These are phyloP conservation scores for Acanthiza pusilla DNA, from an alignment of 2,797 vertebrate species.

Conservation along the genomic window DNA sequence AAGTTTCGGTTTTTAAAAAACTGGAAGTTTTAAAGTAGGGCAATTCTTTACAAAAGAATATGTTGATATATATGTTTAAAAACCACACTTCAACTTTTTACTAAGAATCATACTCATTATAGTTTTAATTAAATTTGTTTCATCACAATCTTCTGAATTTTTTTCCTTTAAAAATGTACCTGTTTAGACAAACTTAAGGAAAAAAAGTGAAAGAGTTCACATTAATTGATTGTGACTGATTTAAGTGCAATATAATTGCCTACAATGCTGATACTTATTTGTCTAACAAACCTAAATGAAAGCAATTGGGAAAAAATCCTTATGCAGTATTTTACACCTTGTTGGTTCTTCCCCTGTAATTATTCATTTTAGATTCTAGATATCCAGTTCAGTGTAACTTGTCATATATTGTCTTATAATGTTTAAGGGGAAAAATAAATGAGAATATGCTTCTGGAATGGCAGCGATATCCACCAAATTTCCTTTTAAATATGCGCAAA, in stretches of 20 bases:
- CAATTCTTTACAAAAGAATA: neutral
- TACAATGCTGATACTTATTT: slow-evolving; percentile 1
- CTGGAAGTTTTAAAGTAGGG: neutral
- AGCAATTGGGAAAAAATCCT: neutral
- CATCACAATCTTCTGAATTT: neutral
- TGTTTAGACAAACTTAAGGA: neutral
- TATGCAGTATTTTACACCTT: neutral
- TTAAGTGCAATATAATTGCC: slow-evolving; percentile 35
- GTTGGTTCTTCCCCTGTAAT: neutral
- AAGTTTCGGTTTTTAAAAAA: neutral
- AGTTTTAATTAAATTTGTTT: slow-evolving; percentile 4
- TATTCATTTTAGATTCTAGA: neutral
- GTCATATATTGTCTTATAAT: slow-evolving; percentile 13
- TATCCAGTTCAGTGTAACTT: neutral
- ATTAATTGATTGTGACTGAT: slow-evolving; percentile 27
- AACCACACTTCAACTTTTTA: neutral
- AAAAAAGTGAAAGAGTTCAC: neutral
- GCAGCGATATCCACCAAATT: slow-evolving; percentile 22
- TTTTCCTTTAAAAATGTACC: neutral
- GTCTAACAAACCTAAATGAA: slow-evolving; percentile 16
- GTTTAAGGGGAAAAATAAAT: slow-evolving; percentile 41
- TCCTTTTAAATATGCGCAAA: slow-evolving; percentile 49
- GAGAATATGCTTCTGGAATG: slow-evolving; percentile 36
- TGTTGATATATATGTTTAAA: neutral
- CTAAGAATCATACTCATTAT: neutral